A percentile compares a stretch with the other conserved stretches of the same genome.
Evolutionary conservation across 2,888 invertebrate genomes (phyloP).

Genomic region (Cylloceria caligata): DNA sequence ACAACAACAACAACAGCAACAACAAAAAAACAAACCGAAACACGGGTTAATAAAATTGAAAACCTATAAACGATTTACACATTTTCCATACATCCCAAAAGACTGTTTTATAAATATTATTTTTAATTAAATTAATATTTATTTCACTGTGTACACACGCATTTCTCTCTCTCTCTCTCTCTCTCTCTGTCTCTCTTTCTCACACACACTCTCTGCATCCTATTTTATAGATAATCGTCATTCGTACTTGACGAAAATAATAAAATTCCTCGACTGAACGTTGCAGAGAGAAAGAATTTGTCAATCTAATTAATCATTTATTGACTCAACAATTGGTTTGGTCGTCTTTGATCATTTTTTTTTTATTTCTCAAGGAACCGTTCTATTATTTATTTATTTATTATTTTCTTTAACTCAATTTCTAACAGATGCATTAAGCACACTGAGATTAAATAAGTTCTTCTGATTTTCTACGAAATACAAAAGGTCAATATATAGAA

Average conservation of each 20-base stretch:
- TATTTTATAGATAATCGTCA: not conserved
- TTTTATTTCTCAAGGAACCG: too few species aligned
- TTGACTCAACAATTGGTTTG: not conserved
- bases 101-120: not conserved
- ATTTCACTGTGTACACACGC: not conserved
- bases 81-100: slow-evolving; percentile 19
- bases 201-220: not conserved
- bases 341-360: not conserved
- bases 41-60: slow-evolving; percentile 50
- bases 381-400: too few species aligned
- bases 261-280: not conserved
- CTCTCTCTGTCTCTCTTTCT: too few species aligned
- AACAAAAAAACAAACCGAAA: slow-evolving; percentile 32
- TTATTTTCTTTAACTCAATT: too few species aligned
- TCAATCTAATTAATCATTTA: not conserved
- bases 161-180: too few species aligned
- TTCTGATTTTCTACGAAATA: too few species aligned
- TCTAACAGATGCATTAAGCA: too few species aligned
- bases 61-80: slow-evolving; percentile 1
- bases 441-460: too few species aligned
- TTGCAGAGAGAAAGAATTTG: not conserved
- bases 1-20: slow-evolving; percentile 26
- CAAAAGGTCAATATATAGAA: too few species aligned
- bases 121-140: not conserved
- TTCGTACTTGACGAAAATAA: not conserved